These are phyloP conservation scores for Furnarius figulus DNA, from an alignment of 2,113 vertebrate genomes.

Conservation along the genomic window DNA sequence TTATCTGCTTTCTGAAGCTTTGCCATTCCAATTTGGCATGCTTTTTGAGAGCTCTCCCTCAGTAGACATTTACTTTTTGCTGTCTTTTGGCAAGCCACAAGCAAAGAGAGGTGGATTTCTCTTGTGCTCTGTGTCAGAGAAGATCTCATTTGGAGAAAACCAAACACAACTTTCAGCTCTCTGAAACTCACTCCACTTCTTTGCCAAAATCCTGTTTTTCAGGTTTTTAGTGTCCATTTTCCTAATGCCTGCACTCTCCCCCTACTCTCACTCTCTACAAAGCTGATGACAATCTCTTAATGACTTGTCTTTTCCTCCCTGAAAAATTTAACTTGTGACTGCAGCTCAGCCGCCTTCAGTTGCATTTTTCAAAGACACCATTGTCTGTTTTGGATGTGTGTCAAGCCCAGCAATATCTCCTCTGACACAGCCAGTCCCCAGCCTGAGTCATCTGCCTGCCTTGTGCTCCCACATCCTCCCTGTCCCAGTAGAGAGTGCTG, in stretches of 20 bases:
- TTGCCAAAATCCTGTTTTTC: background rate
- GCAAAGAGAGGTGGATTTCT: background rate
- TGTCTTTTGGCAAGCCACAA: background rate
- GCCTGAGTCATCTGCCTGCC: slow-evolving; percentile 34
- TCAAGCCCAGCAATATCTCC: background rate
- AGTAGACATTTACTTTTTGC: accelerated
- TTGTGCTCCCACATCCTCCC: slow-evolving; percentile 1
- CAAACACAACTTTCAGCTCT: background rate
- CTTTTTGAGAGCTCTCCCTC: background rate
- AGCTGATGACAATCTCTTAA: background rate
- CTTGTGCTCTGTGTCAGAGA: background rate
- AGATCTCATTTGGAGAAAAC: background rate
- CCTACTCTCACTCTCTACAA: background rate
- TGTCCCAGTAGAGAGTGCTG: background rate
- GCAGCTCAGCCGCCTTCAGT: background rate
- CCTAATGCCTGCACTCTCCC: background rate
- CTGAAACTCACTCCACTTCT: background rate
- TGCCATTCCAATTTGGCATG: background rate
- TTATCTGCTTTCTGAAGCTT: background rate
- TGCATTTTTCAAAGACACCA: background rate
- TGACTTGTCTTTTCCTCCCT: background rate
- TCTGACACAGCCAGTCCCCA: background rate
- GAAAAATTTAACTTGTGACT: background rate
- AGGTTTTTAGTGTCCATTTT: background rate
- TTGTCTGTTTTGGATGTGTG: background rate